These are phyloP conservation scores for Dreissena polymorpha DNA, from an alignment of 1,140 invertebrate genomes.

Conservation along the genomic window DNA sequence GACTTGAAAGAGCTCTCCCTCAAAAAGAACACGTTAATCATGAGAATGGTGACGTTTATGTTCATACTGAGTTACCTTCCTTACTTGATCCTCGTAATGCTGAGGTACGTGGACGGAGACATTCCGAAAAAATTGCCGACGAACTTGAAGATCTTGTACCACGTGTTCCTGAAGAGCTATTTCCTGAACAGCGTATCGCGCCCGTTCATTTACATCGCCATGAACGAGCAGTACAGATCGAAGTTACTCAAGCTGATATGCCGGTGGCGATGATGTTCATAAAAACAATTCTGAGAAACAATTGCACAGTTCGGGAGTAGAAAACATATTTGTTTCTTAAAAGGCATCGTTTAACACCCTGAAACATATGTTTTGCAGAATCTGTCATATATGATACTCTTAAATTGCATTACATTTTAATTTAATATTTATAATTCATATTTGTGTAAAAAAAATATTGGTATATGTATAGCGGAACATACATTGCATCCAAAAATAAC, in stretches of 20 bases:
- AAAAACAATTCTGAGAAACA: too few species aligned
- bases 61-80: slow-evolving; percentile 48
- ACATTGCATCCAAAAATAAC: too few species aligned
- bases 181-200: slow-evolving; percentile 45
- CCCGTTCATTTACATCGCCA: slow-evolving; percentile 41
- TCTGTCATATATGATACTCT: too few species aligned
- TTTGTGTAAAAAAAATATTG: too few species aligned
- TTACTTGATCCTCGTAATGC: slow-evolving; percentile 28
- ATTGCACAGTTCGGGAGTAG: too few species aligned
- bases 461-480: too few species aligned
- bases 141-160: slow-evolving; percentile 5
- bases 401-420: too few species aligned
- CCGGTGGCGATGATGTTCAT: too few species aligned
- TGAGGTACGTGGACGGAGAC: slow-evolving; percentile 25
- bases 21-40: slow-evolving; percentile 30
- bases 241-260: background rate
- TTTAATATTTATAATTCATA: too few species aligned
- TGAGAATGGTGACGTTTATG: slow-evolving; percentile 51
- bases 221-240: slow-evolving; percentile 44
- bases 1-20: slow-evolving; percentile 39
- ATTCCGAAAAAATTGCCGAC: slow-evolving; percentile 17
- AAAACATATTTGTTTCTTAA: too few species aligned
- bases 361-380: too few species aligned
- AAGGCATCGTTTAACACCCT: too few species aligned
- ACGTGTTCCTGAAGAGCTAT: slow-evolving; percentile 39